A percentile compares a stretch with the other conserved stretches of the same genome.
Conservation (phyloP, 2,113 vertebrate genomes). For the Pteronura brasiliensis region DNA sequence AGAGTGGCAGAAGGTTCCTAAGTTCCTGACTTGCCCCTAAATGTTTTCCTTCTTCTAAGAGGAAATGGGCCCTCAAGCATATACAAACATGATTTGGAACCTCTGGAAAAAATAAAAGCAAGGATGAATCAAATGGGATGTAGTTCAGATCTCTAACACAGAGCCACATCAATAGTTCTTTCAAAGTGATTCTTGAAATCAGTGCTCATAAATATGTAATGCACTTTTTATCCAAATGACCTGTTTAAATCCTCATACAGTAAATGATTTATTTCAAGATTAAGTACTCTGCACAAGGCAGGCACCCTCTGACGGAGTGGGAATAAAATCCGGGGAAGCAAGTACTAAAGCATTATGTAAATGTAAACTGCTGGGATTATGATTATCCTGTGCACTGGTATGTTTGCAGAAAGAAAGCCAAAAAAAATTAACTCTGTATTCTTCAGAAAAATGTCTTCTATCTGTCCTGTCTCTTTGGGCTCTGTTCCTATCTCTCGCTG, state of each 20-base stretch:
- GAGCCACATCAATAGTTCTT: background rate
- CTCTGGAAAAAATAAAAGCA: constrained; percentile 27
- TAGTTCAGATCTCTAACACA: background rate
- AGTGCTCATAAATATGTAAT: constrained; percentile 32
- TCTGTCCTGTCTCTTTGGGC: background rate
- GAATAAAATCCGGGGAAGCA: background rate
- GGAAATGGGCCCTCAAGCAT: background rate
- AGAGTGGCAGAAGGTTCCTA: background rate
- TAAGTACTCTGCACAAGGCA: background rate
- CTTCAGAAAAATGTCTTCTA: background rate
- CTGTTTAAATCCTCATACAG: background rate
- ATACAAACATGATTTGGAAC: background rate
- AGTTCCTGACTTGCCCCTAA: background rate
- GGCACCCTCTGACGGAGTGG: background rate
- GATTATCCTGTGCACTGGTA: background rate
- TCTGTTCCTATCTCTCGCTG: background rate
- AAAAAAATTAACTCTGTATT: background rate
- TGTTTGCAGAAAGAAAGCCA: background rate
- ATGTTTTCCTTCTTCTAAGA: background rate
- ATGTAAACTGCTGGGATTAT: background rate
- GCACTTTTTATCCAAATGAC: background rate
- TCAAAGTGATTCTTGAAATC: background rate
- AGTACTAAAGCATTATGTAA: background rate
- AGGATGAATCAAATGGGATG: constrained; percentile 21
- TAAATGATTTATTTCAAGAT: constrained; percentile 19